Evolutionary conservation across 30 jellyfish, hydroid and myxozoan species (phyloP), one percentile per base, ranked within the genome.

Genomic region (Pseudorhiza aurosa): DNA sequence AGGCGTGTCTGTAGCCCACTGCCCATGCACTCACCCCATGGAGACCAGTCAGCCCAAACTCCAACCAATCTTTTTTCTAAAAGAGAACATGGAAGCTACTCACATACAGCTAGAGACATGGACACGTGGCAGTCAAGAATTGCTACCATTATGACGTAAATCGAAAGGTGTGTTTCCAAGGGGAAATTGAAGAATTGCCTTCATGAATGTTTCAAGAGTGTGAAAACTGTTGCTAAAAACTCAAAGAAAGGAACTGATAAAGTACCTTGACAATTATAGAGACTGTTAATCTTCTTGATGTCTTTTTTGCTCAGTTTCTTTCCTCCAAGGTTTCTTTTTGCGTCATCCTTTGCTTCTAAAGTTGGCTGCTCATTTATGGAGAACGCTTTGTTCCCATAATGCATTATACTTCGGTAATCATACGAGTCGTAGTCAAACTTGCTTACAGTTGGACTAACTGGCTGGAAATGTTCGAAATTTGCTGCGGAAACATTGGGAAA

Each of bases 321-420:
- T 35, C 68, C 46, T 4, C 86, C 86, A 51, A 72, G 86, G 19
- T 8, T 24, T 36, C 72, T 32, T 14, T 11, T 33, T 8, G 74
- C 64, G 60, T 72, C 86, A 9, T 36, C 51, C 37, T 49, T 72
- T n/a, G 75, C 74, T 21, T 72, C 63, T 22, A 72, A 33, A 0
- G 86, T 72, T 31, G 75, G 86, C 27, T 72, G 21, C 18, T 75
- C 86, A 37, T 72, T 72, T 40, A 18, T 24, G 4, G 75, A 43
- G 39, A 50, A 53, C 30, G 74, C 86, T 0, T 27, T 0, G 19
- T 57, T 72, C 35, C 68, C 64, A 53, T 72, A 72, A 19, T 72
- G 86, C 86, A 72, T 49, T 17, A 72, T 28, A 64, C 86, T 72
- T 3, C 35, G 64, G 65, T 49, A 51, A 45, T 72, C 86, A 18